A percentile compares a stretch with the other conserved stretches of the same genome.
phyloP scores from a whole-genome alignment of 2,113 vertebrate species.

The Podiceps cristatus region DNA sequence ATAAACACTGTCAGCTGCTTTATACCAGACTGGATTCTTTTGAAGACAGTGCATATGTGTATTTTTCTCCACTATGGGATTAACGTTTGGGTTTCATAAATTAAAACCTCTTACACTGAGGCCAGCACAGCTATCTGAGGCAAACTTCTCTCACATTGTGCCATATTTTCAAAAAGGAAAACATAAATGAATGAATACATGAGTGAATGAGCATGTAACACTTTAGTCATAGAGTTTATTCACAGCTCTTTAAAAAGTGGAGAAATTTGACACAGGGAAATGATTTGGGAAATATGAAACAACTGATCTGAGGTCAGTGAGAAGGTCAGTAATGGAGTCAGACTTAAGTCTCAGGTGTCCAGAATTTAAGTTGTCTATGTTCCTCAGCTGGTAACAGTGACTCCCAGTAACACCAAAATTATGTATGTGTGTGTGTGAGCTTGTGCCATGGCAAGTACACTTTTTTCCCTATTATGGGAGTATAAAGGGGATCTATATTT shows the following conservation, averaged over 20 bases:
- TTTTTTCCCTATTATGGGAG: background rate
- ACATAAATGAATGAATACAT: background rate
- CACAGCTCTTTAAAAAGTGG: background rate
- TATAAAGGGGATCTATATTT: background rate
- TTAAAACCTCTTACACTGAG: background rate
- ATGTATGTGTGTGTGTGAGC: background rate
- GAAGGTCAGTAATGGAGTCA: background rate
- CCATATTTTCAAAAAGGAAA: background rate
- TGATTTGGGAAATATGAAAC: background rate
- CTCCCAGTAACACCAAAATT: background rate
- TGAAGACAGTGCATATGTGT: background rate
- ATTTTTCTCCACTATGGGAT: background rate
- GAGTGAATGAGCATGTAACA: background rate
- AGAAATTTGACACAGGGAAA: conserved; percentile 2
- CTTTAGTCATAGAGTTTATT: background rate
- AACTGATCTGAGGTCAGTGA: background rate
- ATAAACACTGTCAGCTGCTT: background rate
- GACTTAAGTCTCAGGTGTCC: background rate
- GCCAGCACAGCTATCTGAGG: background rate
- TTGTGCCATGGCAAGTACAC: background rate
- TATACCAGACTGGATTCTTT: background rate
- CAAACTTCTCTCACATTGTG: background rate
- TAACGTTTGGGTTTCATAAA: background rate
- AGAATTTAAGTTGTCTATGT: background rate
- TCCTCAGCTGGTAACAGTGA: background rate